Percentiles rank a stretch among this genome's conserved stretches.
These are phyloP conservation scores for Serinus canaria DNA, from an alignment of 2,113 vertebrate genomes.

Conservation along the genomic window DNA sequence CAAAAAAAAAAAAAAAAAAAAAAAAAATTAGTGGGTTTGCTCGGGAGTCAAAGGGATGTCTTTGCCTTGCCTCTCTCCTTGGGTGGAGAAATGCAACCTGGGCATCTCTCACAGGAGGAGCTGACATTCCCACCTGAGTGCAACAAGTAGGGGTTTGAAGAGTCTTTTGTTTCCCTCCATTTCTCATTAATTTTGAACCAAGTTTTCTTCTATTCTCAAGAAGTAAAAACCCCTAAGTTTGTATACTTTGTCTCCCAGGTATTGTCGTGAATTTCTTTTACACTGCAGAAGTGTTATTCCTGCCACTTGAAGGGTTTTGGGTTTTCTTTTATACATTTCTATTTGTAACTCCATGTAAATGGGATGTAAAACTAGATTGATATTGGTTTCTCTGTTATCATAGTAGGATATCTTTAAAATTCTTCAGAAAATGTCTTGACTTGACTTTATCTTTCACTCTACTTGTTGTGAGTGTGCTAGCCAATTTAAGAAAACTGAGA, in stretches of 20 bases:
- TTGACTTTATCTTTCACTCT: neutral
- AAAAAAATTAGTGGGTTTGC: neutral
- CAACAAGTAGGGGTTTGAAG: accelerated
- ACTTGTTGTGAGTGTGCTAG: neutral
- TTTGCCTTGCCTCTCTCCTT: neutral
- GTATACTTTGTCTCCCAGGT: neutral
- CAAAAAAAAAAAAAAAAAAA: neutral
- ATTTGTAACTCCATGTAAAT: neutral
- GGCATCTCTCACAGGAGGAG: accelerated
- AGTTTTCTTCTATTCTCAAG: neutral
- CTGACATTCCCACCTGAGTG: accelerated
- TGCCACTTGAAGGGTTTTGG: neutral
- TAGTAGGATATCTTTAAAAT: neutral
- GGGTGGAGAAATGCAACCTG: too few species aligned
- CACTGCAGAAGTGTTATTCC: neutral
- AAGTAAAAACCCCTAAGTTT: accelerated
- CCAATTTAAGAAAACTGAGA: neutral
- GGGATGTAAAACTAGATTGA: neutral
- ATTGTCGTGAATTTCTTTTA: neutral
- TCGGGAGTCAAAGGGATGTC: accelerated
- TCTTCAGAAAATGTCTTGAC: neutral
- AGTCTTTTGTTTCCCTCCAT: neutral
- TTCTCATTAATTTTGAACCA: neutral
- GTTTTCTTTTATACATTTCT: neutral
- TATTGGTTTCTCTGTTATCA: neutral